Base-by-base conservation (phyloP, 2,113 vertebrate genomes). In the Scartelaos histophorus region DNA sequence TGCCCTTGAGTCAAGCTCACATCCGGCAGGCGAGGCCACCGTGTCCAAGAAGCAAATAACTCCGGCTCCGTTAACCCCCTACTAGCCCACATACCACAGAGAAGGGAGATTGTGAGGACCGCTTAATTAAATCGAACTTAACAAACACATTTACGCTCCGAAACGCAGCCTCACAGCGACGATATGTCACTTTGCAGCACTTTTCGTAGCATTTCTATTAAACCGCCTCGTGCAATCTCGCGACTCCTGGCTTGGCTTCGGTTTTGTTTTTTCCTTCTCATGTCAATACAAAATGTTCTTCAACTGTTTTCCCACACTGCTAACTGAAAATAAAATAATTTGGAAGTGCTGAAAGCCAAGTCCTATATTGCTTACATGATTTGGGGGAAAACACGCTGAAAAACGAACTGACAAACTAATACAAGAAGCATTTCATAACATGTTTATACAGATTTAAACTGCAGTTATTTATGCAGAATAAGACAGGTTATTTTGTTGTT, bases 1-100 rank as follows among this genome's bases (percentile, higher is more conserved):
- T 91, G 85, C 90, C 88, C 90, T 90, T 81, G 90, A 91, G 88
- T 91, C 87, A 89, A 91, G 88, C 90, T 86, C 74, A 77, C 83
- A 90, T 91, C 87, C 85, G 90, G 87, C 90, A 87, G 84, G 76
- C 88, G 82, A 90, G 85, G 90, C 90, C 88, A 85, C 85, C 71
- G 73, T 85, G 88, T 89, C 87, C 87, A 89, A 89, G 84, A 82
- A 87, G 69, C 73, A 79, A 90, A 90, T 81, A 85, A 78, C 87
- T 90, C 74, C 57, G 78, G 57, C 21, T 65, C 82, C 82, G 83
- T 87, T 89, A 90, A 90, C 87, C 86, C 84, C 77, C 73, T 81
- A 47, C 76, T 83, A 83, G 57, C 87, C 78, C 66, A 17, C 72
- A 70, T 22, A 16, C 54, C 75, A 45, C 66, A 62, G 82, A 58